Evolutionary conservation across 2,113 vertebrate genomes (phyloP), one percentile per base, ranked within the genome.

Genomic region (Mungos mungo): DNA sequence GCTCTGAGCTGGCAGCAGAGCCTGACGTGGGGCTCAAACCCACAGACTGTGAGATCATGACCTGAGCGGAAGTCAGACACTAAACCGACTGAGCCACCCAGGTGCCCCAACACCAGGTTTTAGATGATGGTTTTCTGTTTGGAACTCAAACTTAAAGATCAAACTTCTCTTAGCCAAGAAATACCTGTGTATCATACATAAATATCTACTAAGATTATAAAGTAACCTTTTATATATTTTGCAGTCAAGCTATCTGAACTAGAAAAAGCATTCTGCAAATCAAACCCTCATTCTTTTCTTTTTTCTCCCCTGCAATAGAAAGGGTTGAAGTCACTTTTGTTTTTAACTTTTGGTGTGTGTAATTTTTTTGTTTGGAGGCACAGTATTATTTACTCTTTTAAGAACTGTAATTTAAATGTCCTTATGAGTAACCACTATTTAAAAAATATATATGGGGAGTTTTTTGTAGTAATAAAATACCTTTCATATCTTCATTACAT

Each of bases 351-450:
- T 12, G 33, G n/a, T 66, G 25, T 15, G 3, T 91, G 71, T 50
- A 50, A 72, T 71, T 45, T 45, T 57, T 95, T 88, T 77, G 71
- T 81, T 84, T 84, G 68, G 31, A n/a, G 60, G n/a, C 33, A 91
- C 41, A 80, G 27, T 92, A 29, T 86, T 66, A 89, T 69, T 83
- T 89, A 74, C 66, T 90, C 68, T 87, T 57, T 95, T 68, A 90
- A 88, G 60, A 82, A 57, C 19, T 81, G 19, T 69, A 29, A 95
- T 83, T 93, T 38, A 81, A 85, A 63, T 85, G 47, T 93, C 52
- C 71, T 93, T 71, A 88, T 69, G 52, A 63, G 41, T 52, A 88
- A 93, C 90, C 5, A 60, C 4, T 63, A 35, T 95, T 87, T 65
- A 7, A 2, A 9, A 60, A 45, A 79, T 84, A 92, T 41, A 9